A percentile compares a stretch with the other conserved stretches of the same genome.
phyloP scores from a whole-genome alignment of 1,140 invertebrate species.

The Procambarus virginalis region DNA sequence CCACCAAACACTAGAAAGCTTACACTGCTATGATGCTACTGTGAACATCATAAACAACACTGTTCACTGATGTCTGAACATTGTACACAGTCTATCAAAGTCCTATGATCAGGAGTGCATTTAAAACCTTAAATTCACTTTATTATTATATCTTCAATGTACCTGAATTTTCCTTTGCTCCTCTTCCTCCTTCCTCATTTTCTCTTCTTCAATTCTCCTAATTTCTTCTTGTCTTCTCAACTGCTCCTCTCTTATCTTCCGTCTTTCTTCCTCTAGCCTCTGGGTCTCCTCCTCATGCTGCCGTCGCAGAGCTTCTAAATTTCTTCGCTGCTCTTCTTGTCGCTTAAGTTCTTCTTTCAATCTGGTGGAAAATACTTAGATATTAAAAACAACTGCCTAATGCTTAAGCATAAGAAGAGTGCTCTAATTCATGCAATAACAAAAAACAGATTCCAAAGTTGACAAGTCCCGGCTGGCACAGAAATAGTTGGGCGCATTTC shows the following conservation, averaged over 20 bases:
- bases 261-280: constrained; percentile 67
- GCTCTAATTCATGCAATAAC: no score
- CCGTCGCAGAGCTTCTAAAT: constrained; percentile 54
- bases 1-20: no score
- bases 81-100: no score
- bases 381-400: background rate
- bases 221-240: constrained; percentile 69
- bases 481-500: no score
- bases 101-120: no score
- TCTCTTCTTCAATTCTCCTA: constrained; percentile 70
- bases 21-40: no score
- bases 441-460: no score
- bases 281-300: constrained; percentile 66
- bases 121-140: no score
- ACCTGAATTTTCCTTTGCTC: constrained; percentile 61
- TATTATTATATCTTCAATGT: background rate
- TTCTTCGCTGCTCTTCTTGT: constrained; percentile 69
- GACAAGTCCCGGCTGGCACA: no score
- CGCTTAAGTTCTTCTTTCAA: constrained; percentile 55
- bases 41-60: no score
- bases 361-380: background rate
- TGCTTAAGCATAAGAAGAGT: no score
- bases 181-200: constrained; percentile 65
- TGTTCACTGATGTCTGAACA: no score
- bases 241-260: constrained; percentile 60